phyloP scores from a whole-genome alignment of 2,888 invertebrate genomes.

The Amaurobius ferox region DNA sequence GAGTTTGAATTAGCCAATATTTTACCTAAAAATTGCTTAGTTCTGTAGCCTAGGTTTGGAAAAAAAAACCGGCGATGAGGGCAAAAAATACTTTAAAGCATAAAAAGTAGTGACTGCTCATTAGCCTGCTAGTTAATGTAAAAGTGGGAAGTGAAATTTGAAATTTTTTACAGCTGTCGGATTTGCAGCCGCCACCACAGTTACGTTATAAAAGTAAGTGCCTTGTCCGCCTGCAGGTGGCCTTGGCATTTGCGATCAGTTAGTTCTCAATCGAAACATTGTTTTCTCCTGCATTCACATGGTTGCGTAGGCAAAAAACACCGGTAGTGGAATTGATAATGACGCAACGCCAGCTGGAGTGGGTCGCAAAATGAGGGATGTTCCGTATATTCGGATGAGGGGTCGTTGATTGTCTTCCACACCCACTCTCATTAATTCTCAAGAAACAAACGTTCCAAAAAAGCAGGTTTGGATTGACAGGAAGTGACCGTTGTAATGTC shows the following conservation, averaged over 20 bases:
- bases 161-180: constrained; percentile 20
- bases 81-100: too few relatives aligned
- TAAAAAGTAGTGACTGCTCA: too few relatives aligned
- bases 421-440: not conserved
- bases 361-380: not conserved
- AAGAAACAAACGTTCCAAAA: not conserved
- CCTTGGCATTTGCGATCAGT: constrained; percentile 53
- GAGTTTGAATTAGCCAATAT: too few relatives aligned
- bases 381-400: not conserved
- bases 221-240: constrained; percentile 45
- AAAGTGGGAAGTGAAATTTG: too few relatives aligned
- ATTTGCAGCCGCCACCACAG: constrained; percentile 4
- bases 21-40: too few relatives aligned
- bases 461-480: too few relatives aligned
- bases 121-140: too few relatives aligned
- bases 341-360: not conserved
- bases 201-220: not conserved
- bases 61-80: too few relatives aligned
- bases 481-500: too few relatives aligned
- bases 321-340: not conserved
- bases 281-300: not conserved
- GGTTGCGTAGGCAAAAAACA: constrained; percentile 25
- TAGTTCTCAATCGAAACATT: constrained; percentile 29
- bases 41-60: too few relatives aligned
- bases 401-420: not conserved